Conservation (phyloP, 37 sponge, comb jelly and placozoan species). For the Oscarella lobularis region DNA sequence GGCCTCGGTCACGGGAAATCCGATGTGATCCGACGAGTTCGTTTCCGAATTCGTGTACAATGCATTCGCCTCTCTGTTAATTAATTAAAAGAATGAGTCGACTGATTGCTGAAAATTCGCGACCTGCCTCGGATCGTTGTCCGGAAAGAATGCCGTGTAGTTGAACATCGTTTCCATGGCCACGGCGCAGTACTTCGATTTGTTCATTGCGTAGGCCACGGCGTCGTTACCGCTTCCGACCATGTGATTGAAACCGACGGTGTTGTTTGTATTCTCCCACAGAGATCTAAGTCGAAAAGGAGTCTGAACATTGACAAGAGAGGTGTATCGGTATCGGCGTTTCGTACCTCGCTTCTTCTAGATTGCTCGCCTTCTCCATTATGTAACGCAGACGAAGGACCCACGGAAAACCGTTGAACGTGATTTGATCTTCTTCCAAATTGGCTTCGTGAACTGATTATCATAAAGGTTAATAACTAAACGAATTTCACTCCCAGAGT, state of each 20-base stretch:
- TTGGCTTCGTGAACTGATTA: slow-evolving; percentile 18
- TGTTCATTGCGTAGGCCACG: not conserved
- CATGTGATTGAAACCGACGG: slow-evolving; percentile 48
- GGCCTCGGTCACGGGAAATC: slow-evolving; percentile 49
- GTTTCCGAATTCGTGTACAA: slow-evolving; percentile 7
- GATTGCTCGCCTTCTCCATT: slow-evolving; percentile 38
- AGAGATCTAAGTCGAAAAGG: slow-evolving; percentile 12
- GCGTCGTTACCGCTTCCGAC: slow-evolving; percentile 21
- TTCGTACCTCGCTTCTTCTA: slow-evolving; percentile 13
- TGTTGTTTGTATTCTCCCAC: slow-evolving; percentile 37
- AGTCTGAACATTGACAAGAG: no score
- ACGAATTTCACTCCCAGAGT: not conserved
- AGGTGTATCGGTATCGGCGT: not conserved
- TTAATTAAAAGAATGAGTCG: no score
- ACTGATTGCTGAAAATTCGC: not conserved
- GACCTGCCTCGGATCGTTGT: slow-evolving; percentile 41
- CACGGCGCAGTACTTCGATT: slow-evolving; percentile 10
- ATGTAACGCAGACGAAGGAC: slow-evolving; percentile 37
- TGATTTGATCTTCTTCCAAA: slow-evolving; percentile 41
- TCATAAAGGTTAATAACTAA: no score
- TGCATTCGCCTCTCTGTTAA: slow-evolving; percentile 29
- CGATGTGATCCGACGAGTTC: slow-evolving; percentile 26
- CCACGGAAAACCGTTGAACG: slow-evolving; percentile 41
- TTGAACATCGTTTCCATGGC: slow-evolving; percentile 57
- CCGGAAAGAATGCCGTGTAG: slow-evolving; percentile 53